Evolutionary conservation across 2,797 vertebrate genomes (phyloP), one percentile per base, ranked within the genome.

Genomic region (Argyrosomus regius): DNA sequence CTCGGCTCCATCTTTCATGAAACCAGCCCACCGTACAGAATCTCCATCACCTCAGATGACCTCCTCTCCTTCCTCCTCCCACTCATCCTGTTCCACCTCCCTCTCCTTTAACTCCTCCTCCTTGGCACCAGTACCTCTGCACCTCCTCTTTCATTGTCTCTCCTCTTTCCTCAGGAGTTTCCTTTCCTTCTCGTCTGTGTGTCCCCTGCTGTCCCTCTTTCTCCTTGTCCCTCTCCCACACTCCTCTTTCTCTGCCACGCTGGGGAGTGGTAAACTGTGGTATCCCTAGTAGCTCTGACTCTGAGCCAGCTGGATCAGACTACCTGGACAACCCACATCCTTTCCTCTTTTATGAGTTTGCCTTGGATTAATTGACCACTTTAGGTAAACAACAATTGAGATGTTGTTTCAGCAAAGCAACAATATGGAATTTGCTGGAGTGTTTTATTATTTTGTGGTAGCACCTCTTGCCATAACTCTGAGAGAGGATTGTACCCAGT

Each of bases 341-440:
- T 89, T 91, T 89, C 85, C 83, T 88, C 72, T 89, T 91, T 93
- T 88, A 91, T 82, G 77, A 87, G 80, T 87, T 90, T 87, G 87
- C 85, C 83, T 92, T 24, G 77, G 86, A 92, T 91, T 90, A 91
- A 92, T 92, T 92, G 91, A 87, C 88, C 90, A 89, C 81, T 92
- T 93, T 84, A 87, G 85, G 86, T 91, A 89, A 92, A 91, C 89
- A 90, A 89, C 85, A 90, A 88, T 87, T 85, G 80, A 90, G 87
- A 89, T 91, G 87, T 86, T 90, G 84, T 91, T 88, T 92, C 83
- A 91, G 91, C 87, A 90, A 91, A 88, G 86, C 77, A 82, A 85
- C 60, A 58, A 85, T 82, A 68, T 84, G 86, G 87, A 92, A 88
- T 89, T 86, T 87, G 83, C 84, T 82, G 77, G 70, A 82, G 85